phyloP scores from a whole-genome alignment of 2,888 invertebrate species.

The Cistogaster globosa region DNA sequence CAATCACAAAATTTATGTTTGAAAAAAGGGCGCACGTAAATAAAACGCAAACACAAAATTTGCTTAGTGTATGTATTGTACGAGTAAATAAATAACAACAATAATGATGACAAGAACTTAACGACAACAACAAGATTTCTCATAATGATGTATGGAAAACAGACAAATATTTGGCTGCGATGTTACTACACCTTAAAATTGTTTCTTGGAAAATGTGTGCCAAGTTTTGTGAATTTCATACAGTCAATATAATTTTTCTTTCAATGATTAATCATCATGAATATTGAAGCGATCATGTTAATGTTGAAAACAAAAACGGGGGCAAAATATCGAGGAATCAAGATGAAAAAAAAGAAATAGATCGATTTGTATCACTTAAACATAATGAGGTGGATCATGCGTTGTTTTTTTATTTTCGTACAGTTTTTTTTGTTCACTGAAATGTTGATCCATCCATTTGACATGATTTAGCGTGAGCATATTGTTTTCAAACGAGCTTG shows the following conservation, averaged over 20 bases:
- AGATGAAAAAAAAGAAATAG: slow-evolving; percentile 44
- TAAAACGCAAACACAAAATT: slow-evolving; percentile 47
- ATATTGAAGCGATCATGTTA: slow-evolving; percentile 56
- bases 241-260: slow-evolving; percentile 26
- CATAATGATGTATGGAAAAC: slow-evolving; percentile 17
- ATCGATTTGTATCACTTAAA: slow-evolving; percentile 58
- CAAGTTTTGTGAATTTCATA: slow-evolving; percentile 64
- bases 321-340: background rate
- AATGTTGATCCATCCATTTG: slow-evolving; percentile 66
- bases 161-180: slow-evolving; percentile 8
- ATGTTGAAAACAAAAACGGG: slow-evolving; percentile 13
- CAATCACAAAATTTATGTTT: slow-evolving; percentile 52
- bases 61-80: slow-evolving; percentile 24
- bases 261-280: slow-evolving; percentile 65
- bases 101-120: background rate
- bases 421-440: slow-evolving; percentile 36
- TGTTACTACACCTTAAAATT: slow-evolving; percentile 14
- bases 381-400: slow-evolving; percentile 53
- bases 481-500: slow-evolving; percentile 61
- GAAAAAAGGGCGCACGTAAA: slow-evolving; percentile 29
- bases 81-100: slow-evolving; percentile 4
- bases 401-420: background rate
- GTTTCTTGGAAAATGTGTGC: slow-evolving; percentile 63
- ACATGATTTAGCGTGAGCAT: slow-evolving; percentile 67
- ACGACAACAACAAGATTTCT: background rate